These are phyloP conservation scores for Beroe forskalii DNA, from an alignment of 37 sponge, comb jelly and placozoan species.

Conservation along the genomic window DNA sequence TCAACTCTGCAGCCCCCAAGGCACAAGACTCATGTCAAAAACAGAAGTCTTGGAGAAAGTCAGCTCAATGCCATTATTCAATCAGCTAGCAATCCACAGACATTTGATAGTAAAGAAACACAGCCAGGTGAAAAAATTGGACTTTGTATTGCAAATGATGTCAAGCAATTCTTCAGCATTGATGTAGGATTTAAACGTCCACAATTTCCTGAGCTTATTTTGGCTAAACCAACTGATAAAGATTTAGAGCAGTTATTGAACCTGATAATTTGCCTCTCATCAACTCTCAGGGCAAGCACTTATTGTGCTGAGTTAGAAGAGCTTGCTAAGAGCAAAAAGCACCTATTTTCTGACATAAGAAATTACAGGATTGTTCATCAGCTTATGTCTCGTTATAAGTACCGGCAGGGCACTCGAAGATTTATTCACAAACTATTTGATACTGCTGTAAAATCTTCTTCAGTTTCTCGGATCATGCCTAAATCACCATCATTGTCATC, in stretches of 20 bases:
- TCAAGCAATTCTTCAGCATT: slow-evolving; percentile 30
- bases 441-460: slow-evolving; percentile 16
- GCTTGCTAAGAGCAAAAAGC: slow-evolving; percentile 15
- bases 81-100: slow-evolving; percentile 21
- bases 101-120: slow-evolving; percentile 59
- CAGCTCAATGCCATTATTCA: slow-evolving; percentile 38
- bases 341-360: slow-evolving; percentile 23
- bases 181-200: slow-evolving; percentile 44
- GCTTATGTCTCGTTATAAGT: slow-evolving; percentile 42
- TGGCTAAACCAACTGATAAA: not conserved
- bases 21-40: slow-evolving; percentile 26
- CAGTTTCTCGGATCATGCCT: not conserved
- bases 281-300: slow-evolving; percentile 27
- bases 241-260: slow-evolving; percentile 7
- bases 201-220: not conserved
- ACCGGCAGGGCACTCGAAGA: slow-evolving; percentile 8
- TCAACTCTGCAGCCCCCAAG: slow-evolving; percentile 47
- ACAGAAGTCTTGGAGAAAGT: slow-evolving; percentile 30
- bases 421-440: slow-evolving; percentile 60
- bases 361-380: slow-evolving; percentile 40
- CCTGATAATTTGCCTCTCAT: slow-evolving; percentile 32
- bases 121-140: slow-evolving; percentile 42
- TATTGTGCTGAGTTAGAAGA: slow-evolving; percentile 41
- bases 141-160: slow-evolving; percentile 52
- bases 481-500: slow-evolving; percentile 40